Percentiles rank a stretch among this genome's conserved stretches.
Conservation (phyloP, 2,113 vertebrate species). For the Brachyhypopomus occidentalis region DNA sequence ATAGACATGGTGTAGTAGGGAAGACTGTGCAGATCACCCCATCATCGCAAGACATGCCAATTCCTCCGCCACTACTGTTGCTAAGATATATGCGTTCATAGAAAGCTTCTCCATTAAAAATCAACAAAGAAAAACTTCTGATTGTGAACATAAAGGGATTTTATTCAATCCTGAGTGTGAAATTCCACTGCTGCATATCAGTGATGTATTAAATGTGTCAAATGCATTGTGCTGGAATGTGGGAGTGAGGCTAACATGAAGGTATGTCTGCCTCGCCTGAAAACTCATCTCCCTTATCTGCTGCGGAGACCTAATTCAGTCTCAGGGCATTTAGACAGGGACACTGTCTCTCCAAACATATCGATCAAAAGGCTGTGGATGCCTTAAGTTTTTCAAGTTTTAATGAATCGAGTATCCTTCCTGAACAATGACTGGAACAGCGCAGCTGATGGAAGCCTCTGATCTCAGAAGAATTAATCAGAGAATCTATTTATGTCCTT, state of each 20-base stretch:
- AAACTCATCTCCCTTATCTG: background rate
- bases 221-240: too few species aligned
- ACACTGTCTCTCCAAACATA: background rate
- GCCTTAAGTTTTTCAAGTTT: too few species aligned
- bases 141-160: too few species aligned
- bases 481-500: background rate
- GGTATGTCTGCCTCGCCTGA: background rate
- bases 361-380: background rate
- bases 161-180: background rate
- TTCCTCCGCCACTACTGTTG: background rate
- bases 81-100: conserved; percentile 22
- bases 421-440: background rate
- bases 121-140: background rate
- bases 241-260: background rate
- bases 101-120: conserved; percentile 8
- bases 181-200: background rate
- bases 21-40: background rate
- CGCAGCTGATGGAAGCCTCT: background rate
- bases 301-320: background rate
- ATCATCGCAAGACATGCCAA: background rate
- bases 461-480: background rate
- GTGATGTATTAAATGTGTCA: background rate
- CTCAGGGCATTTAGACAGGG: background rate
- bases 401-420: too few species aligned
- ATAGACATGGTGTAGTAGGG: background rate